A percentile compares a stretch with the other conserved stretches of the same genome.
phyloP scores from a whole-genome alignment of 2,797 vertebrate species.

The Poeciliopsis infans region DNA sequence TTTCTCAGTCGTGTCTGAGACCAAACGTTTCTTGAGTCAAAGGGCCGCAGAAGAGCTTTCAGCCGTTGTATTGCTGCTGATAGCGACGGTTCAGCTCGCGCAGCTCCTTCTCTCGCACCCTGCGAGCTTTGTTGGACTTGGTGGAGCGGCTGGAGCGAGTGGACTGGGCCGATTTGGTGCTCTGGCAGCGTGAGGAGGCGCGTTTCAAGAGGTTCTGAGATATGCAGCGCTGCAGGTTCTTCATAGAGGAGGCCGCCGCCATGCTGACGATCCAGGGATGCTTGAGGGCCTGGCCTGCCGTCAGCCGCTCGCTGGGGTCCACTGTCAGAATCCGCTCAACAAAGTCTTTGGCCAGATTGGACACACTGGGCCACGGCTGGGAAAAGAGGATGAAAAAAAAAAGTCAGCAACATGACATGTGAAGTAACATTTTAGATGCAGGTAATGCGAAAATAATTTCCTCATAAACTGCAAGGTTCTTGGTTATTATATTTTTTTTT shows the following conservation, averaged over 20 bases:
- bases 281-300: constrained; percentile 93
- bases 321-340: constrained; percentile 95
- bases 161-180: constrained; percentile 97
- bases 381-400: constrained; percentile 17
- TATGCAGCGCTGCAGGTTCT: constrained; percentile 98
- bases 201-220: constrained; percentile 98
- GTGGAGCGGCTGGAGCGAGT: constrained; percentile 95
- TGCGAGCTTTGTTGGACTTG: constrained; percentile 93
- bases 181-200: constrained; percentile 97
- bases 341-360: constrained; percentile 98
- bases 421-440: not conserved
- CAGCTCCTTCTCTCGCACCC: constrained; percentile 93
- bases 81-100: constrained; percentile 96
- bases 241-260: constrained; percentile 98
- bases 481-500: no score
- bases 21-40: constrained; percentile 23
- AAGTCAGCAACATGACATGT: not conserved
- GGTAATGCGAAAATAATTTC: not conserved
- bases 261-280: constrained; percentile 98
- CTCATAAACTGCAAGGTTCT: not conserved
- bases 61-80: constrained; percentile 95
- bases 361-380: constrained; percentile 99
- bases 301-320: constrained; percentile 92
- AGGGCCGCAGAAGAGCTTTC: constrained; percentile 51
- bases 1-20: not conserved